Percentiles rank a stretch among this genome's conserved stretches.
phyloP scores from a whole-genome alignment of 2,797 vertebrate species.

The Cyclura pinguis region DNA sequence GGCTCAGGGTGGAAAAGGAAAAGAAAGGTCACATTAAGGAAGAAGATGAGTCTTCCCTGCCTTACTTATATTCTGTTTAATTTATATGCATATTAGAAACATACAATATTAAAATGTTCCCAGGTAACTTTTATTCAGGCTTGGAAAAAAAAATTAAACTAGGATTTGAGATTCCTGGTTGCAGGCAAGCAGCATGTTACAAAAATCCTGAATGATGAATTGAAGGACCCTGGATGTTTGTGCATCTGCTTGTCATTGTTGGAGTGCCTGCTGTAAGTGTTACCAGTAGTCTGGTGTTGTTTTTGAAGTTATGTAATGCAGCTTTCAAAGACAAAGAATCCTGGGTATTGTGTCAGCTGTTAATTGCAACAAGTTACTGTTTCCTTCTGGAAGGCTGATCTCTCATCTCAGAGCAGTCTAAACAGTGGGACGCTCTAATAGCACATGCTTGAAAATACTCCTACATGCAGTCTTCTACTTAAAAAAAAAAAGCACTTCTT shows the following conservation, averaged over 20 bases:
- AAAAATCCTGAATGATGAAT: conserved; percentile 18
- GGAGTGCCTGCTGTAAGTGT: conserved; percentile 52
- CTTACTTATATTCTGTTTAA: conserved; percentile 26
- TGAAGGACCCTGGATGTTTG: conserved; percentile 42
- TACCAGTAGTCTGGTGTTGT: conserved; percentile 43
- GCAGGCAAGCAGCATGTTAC: neutral
- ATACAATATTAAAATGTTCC: conserved; percentile 1
- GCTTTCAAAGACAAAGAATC: conserved; percentile 73
- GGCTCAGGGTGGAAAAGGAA: neutral
- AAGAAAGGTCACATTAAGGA: neutral
- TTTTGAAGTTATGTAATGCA: conserved; percentile 72
- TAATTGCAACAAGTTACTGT: conserved; percentile 74
- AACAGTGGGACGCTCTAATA: conserved; percentile 71
- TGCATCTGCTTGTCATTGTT: conserved; percentile 54
- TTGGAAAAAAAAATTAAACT: neutral
- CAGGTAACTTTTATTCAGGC: neutral
- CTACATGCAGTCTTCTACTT: conserved; percentile 61
- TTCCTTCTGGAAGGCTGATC: conserved; percentile 82
- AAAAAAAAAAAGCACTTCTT: conserved; percentile 52
- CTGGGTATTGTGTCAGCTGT: conserved; percentile 81
- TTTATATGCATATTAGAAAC: conserved; percentile 44
- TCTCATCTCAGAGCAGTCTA: conserved; percentile 71
- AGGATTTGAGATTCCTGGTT: neutral
- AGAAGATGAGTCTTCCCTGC: neutral
- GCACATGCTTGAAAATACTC: conserved; percentile 68